Conservation (phyloP, 2,113 vertebrate species). For the Butorides virescens region DNA sequence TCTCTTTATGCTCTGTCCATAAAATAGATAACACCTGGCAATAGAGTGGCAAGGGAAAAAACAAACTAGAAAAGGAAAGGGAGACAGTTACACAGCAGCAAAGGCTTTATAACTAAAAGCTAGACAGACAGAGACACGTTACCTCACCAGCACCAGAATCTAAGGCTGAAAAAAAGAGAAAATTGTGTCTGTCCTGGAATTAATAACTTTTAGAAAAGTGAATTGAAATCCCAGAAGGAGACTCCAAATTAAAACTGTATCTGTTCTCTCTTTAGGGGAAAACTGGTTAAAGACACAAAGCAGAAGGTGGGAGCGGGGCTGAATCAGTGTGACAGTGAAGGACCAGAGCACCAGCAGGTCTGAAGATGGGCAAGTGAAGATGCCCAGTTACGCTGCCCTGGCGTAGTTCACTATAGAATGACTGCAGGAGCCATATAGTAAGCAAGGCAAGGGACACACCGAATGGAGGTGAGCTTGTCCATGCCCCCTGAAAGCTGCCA, state of each 20-base stretch:
- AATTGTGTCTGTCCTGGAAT: neutral
- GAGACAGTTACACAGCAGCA: neutral
- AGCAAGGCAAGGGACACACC: neutral
- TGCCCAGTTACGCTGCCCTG: neutral
- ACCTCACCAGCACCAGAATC: neutral
- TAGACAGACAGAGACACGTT: neutral
- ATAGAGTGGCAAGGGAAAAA: neutral
- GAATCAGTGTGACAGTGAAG: neutral
- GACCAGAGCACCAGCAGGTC: neutral
- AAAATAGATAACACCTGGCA: neutral
- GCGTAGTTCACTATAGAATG: neutral
- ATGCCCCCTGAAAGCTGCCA: neutral
- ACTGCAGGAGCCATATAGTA: neutral
- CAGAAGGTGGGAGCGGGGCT: neutral
- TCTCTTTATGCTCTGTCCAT: neutral
- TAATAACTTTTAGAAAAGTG: slow-evolving; percentile 2
- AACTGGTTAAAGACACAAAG: neutral
- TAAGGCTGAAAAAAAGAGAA: neutral
- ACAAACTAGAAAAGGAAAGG: neutral
- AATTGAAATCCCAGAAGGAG: neutral
- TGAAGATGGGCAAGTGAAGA: neutral
- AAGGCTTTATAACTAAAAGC: neutral
- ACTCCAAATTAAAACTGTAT: neutral
- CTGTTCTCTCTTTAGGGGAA: neutral
- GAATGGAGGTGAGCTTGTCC: neutral